Evolutionary conservation across 2,888 invertebrate species (phyloP), one percentile per base, ranked within the genome.

Genomic region (Hemaris fuciformis): DNA sequence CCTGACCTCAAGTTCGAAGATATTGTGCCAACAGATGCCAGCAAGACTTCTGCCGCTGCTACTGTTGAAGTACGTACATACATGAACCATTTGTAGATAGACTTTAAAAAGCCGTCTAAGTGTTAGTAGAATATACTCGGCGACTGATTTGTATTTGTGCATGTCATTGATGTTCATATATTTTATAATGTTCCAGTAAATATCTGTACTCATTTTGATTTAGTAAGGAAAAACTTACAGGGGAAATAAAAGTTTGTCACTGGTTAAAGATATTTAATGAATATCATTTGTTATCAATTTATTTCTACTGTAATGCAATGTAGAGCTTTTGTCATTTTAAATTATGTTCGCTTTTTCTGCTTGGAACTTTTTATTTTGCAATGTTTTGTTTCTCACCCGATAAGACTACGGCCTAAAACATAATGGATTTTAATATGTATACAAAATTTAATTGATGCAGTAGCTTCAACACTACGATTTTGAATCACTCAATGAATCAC

Each of bases 1-100:
- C 87, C 93, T 72, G 81, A 90, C 73, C 65, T 91, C 81, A 85
- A 93, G 81, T 71, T 79, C 76, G 93, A 95, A 81, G 87, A 93
- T 77, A 74, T 89, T 59, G 86, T 91, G 53, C 83, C 87, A 15
- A 73, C 85, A 4, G 68, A 72, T n/a, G 87, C 87, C 42, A 73
- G 67, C 65, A 73, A 80, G 64, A 73, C 81, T 25, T 79, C 88
- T 31, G 83, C 84, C 58, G 90, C 91, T 41, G 91, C 88, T 31
- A 83, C 84, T 59, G 90, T 91, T 41, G 91, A 91, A 87, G 91
- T 91, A 76, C 61, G 61, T 57, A 45, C 63, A 48, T 31, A n/a
- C 7, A 22, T 18, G 2, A 46, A n/a, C 31, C 27, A 31, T 27
- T n/a, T 23, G 31, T 53, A 25, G 13, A 18, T 34, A 41, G 22